Evolutionary conservation across 2,888 invertebrate genomes (phyloP).

Genomic region (Timema cristinae): DNA sequence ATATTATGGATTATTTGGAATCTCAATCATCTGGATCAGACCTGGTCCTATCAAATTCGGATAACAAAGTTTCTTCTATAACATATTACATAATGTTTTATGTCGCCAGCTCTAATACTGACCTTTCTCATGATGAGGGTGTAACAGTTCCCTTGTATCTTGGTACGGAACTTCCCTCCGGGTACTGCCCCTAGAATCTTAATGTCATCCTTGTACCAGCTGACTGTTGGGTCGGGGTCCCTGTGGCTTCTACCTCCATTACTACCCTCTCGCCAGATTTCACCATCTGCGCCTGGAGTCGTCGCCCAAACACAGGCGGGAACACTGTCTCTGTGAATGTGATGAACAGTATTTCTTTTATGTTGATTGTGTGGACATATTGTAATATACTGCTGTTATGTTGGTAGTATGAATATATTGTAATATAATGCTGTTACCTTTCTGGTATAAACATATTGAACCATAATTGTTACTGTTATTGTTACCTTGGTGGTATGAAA

Average conservation of each 20-base stretch:
- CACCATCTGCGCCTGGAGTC: constrained; percentile 70
- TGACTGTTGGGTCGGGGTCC: constrained; percentile 69
- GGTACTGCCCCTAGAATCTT: constrained; percentile 55
- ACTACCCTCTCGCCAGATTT: constrained; percentile 66
- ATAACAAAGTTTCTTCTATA: too few species aligned
- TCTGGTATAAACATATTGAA: too few species aligned
- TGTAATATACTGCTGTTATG: too few species aligned
- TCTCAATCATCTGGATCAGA: too few species aligned
- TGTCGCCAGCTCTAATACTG: constrained; percentile 20
- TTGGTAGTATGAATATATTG: too few species aligned
- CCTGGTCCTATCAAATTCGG: too few species aligned
- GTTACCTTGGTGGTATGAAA: too few species aligned
- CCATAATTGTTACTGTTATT: too few species aligned
- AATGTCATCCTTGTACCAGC: constrained; percentile 68
- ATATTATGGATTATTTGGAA: too few species aligned
- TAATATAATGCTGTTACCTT: too few species aligned
- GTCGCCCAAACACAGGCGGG: constrained; percentile 74
- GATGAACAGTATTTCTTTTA: background rate
- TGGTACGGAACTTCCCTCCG: constrained; percentile 50
- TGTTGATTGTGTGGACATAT: too few species aligned
- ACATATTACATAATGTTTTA: too few species aligned
- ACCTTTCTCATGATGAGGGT: constrained; percentile 68
- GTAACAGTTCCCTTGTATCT: constrained; percentile 63
- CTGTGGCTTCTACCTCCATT: constrained; percentile 76
- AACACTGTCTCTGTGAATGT: constrained; percentile 63